A percentile compares a stretch with the other conserved stretches of the same genome.
Conservation (phyloP, 2,797 vertebrate species). For the Anniella stebbinsi region DNA sequence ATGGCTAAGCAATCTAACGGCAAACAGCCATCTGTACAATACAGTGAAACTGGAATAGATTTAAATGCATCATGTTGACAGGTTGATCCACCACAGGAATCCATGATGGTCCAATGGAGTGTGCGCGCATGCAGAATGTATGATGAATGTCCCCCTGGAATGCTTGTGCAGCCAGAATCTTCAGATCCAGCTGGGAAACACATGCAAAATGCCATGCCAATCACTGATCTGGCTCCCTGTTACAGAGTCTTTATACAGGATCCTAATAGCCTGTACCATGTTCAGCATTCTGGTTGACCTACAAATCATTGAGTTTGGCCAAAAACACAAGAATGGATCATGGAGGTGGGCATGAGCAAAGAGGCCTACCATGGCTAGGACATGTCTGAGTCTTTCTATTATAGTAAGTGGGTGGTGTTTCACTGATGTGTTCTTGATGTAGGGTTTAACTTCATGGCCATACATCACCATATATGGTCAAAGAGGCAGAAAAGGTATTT, state of each 20-base stretch:
- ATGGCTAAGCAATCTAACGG: conserved; percentile 68
- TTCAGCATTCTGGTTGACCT: neutral
- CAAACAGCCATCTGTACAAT: conserved; percentile 62
- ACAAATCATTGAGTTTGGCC: neutral
- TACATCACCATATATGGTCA: neutral
- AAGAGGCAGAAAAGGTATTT: neutral
- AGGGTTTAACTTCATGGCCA: neutral
- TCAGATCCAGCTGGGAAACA: neutral
- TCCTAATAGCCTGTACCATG: neutral
- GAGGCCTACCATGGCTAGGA: neutral
- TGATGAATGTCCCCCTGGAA: neutral
- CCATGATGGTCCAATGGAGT: neutral
- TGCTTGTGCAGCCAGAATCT: neutral
- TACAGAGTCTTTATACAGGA: neutral
- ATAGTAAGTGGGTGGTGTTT: neutral
- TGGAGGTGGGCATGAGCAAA: neutral
- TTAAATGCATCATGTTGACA: conserved; percentile 50
- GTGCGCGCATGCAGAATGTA: neutral
- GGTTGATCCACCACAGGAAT: conserved; percentile 11
- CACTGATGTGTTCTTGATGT: neutral
- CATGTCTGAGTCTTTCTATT: neutral
- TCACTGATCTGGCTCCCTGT: neutral
- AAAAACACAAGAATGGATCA: neutral
- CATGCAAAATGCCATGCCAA: neutral
- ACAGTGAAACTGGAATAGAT: conserved; percentile 61